Base-by-base conservation (phyloP, 2,113 vertebrate species). In the Taurulus bubalis region DNA sequence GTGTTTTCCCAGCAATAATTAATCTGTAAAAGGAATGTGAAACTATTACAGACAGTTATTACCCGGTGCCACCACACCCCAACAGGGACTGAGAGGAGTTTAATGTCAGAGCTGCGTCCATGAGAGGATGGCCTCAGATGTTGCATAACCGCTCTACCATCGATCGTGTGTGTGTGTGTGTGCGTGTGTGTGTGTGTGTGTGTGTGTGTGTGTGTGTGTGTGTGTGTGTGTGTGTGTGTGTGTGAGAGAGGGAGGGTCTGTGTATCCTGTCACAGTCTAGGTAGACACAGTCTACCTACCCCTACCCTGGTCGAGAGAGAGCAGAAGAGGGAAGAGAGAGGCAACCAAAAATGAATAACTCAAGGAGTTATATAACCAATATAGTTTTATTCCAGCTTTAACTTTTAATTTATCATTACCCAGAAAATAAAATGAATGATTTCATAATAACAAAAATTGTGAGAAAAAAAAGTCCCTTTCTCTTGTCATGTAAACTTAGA, bases 241-340 rank as follows among this genome's bases (percentile, higher is more conserved):
- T 80, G 30, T 79, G 49, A 20, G 24, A 68, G 65, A 79, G 71
- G 62, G 59, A 79, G 32, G 8, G 66, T 76, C 74, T 83, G 71
- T 89, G 77, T 85, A 9, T 60, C 85, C 36, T 77, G 71, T 73
- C 79, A 9, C n/a, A n/a, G n/a, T n/a, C n/a, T n/a, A n/a, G n/a
- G n/a, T n/a, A 81, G 2, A 64, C 76, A 80, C 8, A 8, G 45
- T 79, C 58, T 12, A 58, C 16, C 24, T 3, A 12, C 58, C n/a
- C 56, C 38, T 3, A 26, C 47, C 22, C 55, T 14, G 20, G 18
- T 45, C 55, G 34, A 1, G 2, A 66, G 12, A 2, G n/a, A 75
- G 5, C 63, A 47, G n/a, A 5, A 47, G 45, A 42, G n/a, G 40
- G 40, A 42, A 24, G 2, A 8, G 45, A 62, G 45, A 18, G 30